Evolutionary conservation across 2,113 vertebrate genomes (phyloP), one percentile per base, ranked within the genome.

Genomic region (Lepus timidus): DNA sequence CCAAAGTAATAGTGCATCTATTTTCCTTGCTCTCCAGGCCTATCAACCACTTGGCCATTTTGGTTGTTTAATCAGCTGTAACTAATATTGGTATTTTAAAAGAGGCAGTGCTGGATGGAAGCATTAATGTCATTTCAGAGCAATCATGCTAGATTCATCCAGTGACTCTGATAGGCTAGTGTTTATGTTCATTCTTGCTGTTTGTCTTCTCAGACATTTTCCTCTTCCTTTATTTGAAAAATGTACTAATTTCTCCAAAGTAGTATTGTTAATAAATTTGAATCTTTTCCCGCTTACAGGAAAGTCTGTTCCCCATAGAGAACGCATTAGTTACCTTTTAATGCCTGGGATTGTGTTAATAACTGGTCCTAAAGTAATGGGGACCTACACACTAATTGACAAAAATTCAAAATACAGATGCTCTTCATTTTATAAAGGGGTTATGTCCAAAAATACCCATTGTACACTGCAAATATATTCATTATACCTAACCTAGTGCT

Each of bases 11-110:
- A 73, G 65, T 70, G 20, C 90, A 61, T 81, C n/a, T 79, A 71
- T 76, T 95, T 91, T 92, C 76, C n/a, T 29, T 90, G 94, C 61
- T 84, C 61, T 90, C 36, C 39, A 85, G 76, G 74, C 93, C 76
- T 81, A 52, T 85, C 39, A 90, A 51, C 20, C 20, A 81, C 64
- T 76, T 96, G 36, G 39, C 64, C 12, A 19, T 79, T n/a, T 82
- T 85, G 78, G 17, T 33, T 90, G 80, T 79, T 71, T 79, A 89
- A 93, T 82, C 22, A 81, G 39, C 70, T 65, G 71, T 90, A 82
- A 68, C 29, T 74, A 29, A 80, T 64, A 49, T 23, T 71, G 84
- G 70, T 17, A 65, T 92, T 96, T 88, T 65, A 87, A 87, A 84
- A 82, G 82, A 61, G 67, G 52, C 20, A 62, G 58, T 58, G 9